Percentiles rank a stretch among this genome's conserved stretches.
Conservation (phyloP, 1,140 invertebrate genomes). For the Drosophila mojavensis region DNA sequence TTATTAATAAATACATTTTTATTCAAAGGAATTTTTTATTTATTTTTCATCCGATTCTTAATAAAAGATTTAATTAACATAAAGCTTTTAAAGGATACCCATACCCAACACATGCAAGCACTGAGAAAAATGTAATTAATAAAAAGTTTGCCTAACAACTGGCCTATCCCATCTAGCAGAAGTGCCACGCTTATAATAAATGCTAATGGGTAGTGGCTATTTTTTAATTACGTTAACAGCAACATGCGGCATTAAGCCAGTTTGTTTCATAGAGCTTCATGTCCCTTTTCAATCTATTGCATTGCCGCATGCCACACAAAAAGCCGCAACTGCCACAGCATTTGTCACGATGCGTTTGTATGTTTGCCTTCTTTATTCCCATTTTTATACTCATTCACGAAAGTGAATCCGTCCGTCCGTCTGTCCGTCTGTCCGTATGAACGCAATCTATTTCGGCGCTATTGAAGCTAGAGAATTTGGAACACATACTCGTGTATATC, state of each 20-base stretch:
- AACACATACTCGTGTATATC: too few species aligned
- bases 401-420: too few species aligned
- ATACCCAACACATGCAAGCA: too few species aligned
- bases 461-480: too few species aligned
- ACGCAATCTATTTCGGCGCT: too few species aligned
- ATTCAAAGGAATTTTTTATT: too few species aligned
- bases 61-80: background rate
- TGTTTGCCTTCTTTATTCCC: background rate
- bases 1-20: too few species aligned
- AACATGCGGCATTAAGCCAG: slow-evolving; percentile 10
- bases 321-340: slow-evolving; percentile 17
- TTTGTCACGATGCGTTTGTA: slow-evolving; percentile 14
- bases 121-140: background rate
- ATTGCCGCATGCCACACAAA: slow-evolving; percentile 21
- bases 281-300: slow-evolving; percentile 15
- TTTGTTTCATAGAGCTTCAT: slow-evolving; percentile 12
- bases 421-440: too few species aligned
- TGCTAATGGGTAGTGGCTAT: slow-evolving; percentile 29
- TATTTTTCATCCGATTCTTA: too few species aligned
- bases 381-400: too few species aligned
- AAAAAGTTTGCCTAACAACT: background rate
- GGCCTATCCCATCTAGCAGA: background rate
- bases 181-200: background rate
- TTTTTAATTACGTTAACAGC: slow-evolving; percentile 61
- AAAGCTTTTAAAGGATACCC: background rate